phyloP scores from a whole-genome alignment of 2,888 invertebrate genomes.

The Drosophila picticornis region DNA sequence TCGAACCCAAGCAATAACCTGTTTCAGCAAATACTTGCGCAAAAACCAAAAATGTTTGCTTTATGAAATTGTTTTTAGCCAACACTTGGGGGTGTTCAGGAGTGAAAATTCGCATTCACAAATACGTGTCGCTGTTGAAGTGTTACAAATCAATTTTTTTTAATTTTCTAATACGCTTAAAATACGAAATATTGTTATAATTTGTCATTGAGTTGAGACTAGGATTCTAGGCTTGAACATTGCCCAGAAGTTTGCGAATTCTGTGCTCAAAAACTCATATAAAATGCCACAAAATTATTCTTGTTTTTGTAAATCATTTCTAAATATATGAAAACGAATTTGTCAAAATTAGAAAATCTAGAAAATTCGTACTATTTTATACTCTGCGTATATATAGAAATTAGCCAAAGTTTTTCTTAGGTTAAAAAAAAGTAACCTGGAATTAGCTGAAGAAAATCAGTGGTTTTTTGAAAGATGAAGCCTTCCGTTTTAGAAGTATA shows the following conservation, averaged over 20 bases:
- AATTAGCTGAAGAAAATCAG: background rate
- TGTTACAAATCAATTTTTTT: background rate
- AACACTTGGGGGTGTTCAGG: slow-evolving; percentile 34
- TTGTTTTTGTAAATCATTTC: too few relatives aligned
- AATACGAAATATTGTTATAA: background rate
- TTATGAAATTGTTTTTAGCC: slow-evolving; percentile 39
- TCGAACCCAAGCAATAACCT: slow-evolving; percentile 59
- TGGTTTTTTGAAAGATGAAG: background rate
- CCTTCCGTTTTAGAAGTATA: background rate
- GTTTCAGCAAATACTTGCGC: slow-evolving; percentile 60
- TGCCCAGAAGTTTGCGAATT: background rate
- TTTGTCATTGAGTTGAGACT: background rate
- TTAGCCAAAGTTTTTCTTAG: background rate
- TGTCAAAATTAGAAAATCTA: background rate
- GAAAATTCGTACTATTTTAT: background rate
- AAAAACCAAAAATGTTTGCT: slow-evolving; percentile 17
- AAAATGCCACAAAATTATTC: background rate
- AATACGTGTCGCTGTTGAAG: background rate
- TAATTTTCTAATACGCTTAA: background rate
- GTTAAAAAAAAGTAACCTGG: background rate
- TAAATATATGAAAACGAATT: background rate
- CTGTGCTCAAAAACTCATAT: background rate
- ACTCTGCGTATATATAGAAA: background rate
- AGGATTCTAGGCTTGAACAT: background rate
- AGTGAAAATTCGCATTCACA: slow-evolving; percentile 28